A percentile compares a stretch with the other conserved stretches of the same genome.
phyloP scores from a whole-genome alignment of 1,140 invertebrate genomes.

The Papilio dardanus region DNA sequence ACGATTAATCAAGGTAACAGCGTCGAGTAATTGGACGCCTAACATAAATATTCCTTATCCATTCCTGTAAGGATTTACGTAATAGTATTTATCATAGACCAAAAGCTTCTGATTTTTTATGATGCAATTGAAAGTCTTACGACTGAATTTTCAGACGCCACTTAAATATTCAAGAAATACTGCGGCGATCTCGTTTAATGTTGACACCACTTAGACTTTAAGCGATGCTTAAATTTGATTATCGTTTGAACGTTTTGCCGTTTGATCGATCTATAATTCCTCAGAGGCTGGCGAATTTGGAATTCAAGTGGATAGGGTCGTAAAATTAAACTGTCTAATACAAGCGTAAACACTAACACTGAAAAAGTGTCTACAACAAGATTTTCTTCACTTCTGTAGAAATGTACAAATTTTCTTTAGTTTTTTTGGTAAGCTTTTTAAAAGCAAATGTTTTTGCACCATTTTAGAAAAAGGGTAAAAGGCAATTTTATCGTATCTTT shows the following conservation, averaged over 20 bases:
- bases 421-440: background rate
- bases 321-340: background rate
- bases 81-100: background rate
- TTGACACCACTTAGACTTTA: no score
- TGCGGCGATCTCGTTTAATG: no score
- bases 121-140: background rate
- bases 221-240: no score
- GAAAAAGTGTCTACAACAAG: background rate
- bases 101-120: background rate
- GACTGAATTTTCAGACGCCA: no score
- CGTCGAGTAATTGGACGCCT: conserved; percentile 21
- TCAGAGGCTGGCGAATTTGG: background rate
- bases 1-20: conserved; percentile 21
- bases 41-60: conserved; percentile 20
- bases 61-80: conserved; percentile 12
- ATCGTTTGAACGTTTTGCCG: no score
- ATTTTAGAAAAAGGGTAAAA: conserved; percentile 11
- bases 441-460: background rate
- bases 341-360: background rate
- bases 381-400: background rate
- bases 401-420: background rate
- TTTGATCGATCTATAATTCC: background rate
- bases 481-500: conserved; percentile 25
- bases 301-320: background rate
- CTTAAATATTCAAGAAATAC: no score